phyloP scores from a whole-genome alignment of 2,797 vertebrate genomes.

The Phrynocephalus guinanensis region DNA sequence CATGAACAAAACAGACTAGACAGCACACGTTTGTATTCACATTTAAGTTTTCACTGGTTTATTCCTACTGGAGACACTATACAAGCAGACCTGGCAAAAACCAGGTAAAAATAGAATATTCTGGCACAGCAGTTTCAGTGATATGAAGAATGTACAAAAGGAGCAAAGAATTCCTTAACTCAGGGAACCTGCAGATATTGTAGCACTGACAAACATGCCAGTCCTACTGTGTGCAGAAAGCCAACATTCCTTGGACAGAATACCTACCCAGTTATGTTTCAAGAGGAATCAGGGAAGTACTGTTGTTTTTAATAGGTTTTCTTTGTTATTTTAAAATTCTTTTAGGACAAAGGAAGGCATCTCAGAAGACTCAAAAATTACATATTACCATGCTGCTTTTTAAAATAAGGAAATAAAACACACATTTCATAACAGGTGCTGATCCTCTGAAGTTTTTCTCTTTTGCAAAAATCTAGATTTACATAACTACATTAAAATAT shows the following conservation, averaged over 20 bases:
- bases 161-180: neutral
- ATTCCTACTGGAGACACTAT: neutral
- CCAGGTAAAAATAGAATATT: neutral
- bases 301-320: neutral
- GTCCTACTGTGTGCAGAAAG: neutral
- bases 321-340: neutral
- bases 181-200: neutral
- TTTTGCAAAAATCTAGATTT: neutral
- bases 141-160: neutral
- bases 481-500: neutral
- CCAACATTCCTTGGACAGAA: neutral
- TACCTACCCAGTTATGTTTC: neutral
- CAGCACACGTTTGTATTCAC: neutral
- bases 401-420: neutral
- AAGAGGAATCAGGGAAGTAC: neutral
- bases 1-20: neutral
- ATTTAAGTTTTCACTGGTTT: neutral
- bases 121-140: neutral
- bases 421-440: neutral
- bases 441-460: slow-evolving; percentile 17
- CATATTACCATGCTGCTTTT: neutral
- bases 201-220: no score
- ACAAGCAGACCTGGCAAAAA: neutral
- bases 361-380: neutral
- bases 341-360: neutral